Base-by-base conservation (phyloP, 1,140 invertebrate genomes). In the Meteorus sp. region DNA sequence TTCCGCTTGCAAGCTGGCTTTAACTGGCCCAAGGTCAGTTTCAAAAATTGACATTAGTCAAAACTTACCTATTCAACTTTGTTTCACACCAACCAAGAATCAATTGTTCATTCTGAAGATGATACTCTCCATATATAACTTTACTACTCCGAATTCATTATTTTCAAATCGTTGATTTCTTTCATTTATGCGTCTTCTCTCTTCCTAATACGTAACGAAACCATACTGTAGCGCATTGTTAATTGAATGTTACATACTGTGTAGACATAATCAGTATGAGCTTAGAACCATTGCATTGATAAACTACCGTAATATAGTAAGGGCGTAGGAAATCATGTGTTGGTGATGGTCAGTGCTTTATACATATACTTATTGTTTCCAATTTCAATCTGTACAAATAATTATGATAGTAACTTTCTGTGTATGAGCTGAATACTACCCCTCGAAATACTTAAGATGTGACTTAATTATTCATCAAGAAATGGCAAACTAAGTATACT, bases 1-100 rank as follows among this genome's bases (percentile, higher is more conserved):
- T 47, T 41, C 47, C 39, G 58, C 59, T 64, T 60, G 55, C 47
- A 43, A 48, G 61, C 59, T 67, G 57, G 61, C 37, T 61, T 59
- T 17, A 58, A 68, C 68, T 67, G 65, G 66, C 66, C 63, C 50
- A 63, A 72, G 68, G 66, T 70, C 70, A 70, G 66, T 72, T 43
- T 63, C 1, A 54, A 60, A 35, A 61, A 66, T 39, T 56, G 25
- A 41, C 9, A 17, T 29, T 61, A 31, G 43, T 59, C 39, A 35
- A 41, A 45, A 39, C 29, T 8, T 31, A 35, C 17, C 6, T 35
- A 3, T 8, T 47, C 29, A 37, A 35, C 9, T 53, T 33, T 53
- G 22, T 53, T 25, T 51, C 27, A 29, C 27, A n/a, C n/a, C n/a
- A n/a, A n/a, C n/a, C n/a, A n/a, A n/a, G n/a, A n/a, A n/a, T n/a